Conservation (phyloP, 2,113 vertebrate species). For the Beaufortia kweichowensis region DNA sequence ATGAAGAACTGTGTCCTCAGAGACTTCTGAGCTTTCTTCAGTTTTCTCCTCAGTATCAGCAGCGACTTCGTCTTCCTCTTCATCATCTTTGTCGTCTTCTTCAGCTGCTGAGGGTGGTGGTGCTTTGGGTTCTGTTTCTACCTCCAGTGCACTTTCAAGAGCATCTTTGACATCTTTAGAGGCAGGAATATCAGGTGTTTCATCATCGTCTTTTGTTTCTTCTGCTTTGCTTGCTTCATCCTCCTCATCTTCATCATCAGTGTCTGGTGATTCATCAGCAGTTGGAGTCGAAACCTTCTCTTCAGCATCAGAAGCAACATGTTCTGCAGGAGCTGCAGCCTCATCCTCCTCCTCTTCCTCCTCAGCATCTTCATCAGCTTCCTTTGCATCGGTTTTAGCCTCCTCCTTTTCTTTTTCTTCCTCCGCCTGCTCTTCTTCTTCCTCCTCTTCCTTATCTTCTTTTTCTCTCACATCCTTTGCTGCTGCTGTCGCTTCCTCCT, state of each 20-base stretch:
- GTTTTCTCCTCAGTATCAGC: no score
- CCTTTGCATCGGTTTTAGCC: no score
- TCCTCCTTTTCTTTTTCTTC: neutral
- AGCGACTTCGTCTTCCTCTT: no score
- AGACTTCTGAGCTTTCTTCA: no score
- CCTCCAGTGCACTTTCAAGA: neutral
- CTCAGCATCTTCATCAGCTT: neutral
- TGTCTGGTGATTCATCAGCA: neutral
- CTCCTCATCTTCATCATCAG: neutral
- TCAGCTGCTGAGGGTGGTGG: constrained; percentile 9
- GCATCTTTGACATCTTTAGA: neutral
- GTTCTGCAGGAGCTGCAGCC: constrained; percentile 11
- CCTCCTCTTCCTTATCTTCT: neutral
- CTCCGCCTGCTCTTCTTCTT: neutral
- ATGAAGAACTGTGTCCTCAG: no score
- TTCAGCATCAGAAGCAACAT: neutral
- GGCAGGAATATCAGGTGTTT: neutral
- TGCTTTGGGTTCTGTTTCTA: constrained; percentile 8
- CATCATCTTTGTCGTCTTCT: neutral
- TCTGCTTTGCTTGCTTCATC: neutral
- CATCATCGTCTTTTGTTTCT: neutral
- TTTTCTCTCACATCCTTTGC: neutral
- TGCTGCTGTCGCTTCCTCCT: neutral
- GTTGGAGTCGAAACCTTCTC: neutral
- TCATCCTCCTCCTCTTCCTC: constrained; percentile 14